These are phyloP conservation scores for Chrysomela aeneicollis DNA, from an alignment of 2,888 invertebrate species.

Conservation along the genomic window DNA sequence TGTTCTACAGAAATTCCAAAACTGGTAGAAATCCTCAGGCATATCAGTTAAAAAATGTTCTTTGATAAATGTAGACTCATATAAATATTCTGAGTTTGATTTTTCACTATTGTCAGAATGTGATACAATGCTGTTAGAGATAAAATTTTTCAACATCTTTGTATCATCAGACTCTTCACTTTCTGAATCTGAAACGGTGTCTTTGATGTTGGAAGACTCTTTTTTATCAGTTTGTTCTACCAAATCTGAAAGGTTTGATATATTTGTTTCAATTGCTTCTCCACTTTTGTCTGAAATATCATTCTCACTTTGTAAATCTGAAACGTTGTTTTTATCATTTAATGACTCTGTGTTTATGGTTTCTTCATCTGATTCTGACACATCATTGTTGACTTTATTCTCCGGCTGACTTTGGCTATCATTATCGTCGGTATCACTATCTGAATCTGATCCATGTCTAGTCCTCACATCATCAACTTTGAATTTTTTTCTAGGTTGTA, in stretches of 20 bases:
- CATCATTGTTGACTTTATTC: constrained; percentile 31
- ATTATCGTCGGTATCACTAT: constrained; percentile 3
- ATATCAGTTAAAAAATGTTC: constrained; percentile 83
- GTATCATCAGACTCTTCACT: neutral
- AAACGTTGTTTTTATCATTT: constrained; percentile 19
- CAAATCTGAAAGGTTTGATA: too few species aligned
- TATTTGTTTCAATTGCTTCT: too few species aligned
- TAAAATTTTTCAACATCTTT: neutral
- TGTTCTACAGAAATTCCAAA: constrained; percentile 78
- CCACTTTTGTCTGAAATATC: neutral
- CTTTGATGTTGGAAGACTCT: neutral
- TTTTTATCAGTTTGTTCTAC: too few species aligned
- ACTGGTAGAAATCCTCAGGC: constrained; percentile 89
- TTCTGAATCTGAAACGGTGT: constrained; percentile 8
- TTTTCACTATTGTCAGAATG: neutral
- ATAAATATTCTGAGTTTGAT: neutral
- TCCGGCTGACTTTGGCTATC: constrained; percentile 7
- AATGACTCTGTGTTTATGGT: neutral
- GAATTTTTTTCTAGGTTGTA: constrained; percentile 32
- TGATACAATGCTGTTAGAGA: too few species aligned
- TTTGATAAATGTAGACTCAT: constrained; percentile 64
- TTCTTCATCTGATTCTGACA: constrained; percentile 19
- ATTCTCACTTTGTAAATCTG: constrained; percentile 10
- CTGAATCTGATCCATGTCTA: constrained; percentile 20
- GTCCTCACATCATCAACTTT: constrained; percentile 19